Percentiles rank a stretch among this genome's conserved stretches.
Evolutionary conservation across 2,888 invertebrate genomes (phyloP).

Genomic region (Meteorus colon): DNA sequence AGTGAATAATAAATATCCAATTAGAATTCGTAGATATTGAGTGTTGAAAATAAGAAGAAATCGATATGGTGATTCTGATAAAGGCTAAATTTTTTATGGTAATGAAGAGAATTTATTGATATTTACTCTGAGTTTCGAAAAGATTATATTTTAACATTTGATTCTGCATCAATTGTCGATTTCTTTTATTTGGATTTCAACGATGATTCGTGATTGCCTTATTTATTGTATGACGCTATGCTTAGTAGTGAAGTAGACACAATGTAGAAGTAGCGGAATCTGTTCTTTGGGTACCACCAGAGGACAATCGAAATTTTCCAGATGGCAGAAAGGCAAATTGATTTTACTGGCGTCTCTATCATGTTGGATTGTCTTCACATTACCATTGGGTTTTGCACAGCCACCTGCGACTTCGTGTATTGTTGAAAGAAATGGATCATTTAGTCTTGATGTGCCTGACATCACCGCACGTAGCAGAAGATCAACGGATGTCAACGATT

Average conservation of each 20-base stretch:
- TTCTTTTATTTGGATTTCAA: not conserved
- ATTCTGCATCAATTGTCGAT: conserved; percentile 6
- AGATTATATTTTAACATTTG: not conserved
- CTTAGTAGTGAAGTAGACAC: conserved; percentile 52
- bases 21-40: not conserved
- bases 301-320: conserved; percentile 61
- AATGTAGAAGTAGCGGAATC: conserved; percentile 47
- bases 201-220: not conserved
- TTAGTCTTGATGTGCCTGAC: conserved; percentile 77
- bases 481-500: conserved; percentile 66
- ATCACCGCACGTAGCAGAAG: conserved; percentile 74
- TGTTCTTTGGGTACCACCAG: conserved; percentile 56
- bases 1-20: conserved; percentile 48
- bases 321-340: conserved; percentile 90
- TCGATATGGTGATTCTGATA: not conserved
- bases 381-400: conserved; percentile 95
- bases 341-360: conserved; percentile 91
- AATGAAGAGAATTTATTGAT: conserved; percentile 1
- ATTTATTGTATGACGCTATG: conserved; percentile 40
- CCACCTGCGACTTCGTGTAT: conserved; percentile 95
- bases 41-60: conserved; percentile 5
- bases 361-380: conserved; percentile 97
- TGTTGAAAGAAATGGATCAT: conserved; percentile 74
- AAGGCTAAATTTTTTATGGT: not conserved
- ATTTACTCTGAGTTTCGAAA: not conserved